Percentiles rank a stretch among this genome's conserved stretches.
Evolutionary conservation across 2,113 vertebrate species (phyloP).

Genomic region (Sceloporus undulatus): DNA sequence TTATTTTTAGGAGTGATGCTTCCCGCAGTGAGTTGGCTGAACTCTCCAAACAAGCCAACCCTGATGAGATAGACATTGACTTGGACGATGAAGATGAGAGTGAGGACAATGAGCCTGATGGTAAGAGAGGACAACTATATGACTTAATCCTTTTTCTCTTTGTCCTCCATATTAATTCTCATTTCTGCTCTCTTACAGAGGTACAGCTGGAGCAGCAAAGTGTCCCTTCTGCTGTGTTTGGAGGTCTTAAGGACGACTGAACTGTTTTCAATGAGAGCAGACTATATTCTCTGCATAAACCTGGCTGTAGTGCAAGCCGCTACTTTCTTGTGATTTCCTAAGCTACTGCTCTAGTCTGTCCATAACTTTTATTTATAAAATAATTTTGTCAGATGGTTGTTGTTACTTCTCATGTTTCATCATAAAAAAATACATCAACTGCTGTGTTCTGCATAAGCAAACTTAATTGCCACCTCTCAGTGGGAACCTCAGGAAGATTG

Average conservation of each 20-base stretch:
- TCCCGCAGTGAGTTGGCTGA: constrained; percentile 89
- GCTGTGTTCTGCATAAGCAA: neutral
- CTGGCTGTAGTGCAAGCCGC: neutral
- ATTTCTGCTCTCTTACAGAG: constrained; percentile 72
- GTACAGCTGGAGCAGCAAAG: constrained; percentile 92
- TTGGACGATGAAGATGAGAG: constrained; percentile 84
- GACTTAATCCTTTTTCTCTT: no score
- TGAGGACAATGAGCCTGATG: constrained; percentile 86
- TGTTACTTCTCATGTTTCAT: neutral
- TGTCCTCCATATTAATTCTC: neutral
- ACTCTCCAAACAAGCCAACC: constrained; percentile 89
- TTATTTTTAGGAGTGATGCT: constrained; percentile 83
- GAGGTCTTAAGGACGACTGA: constrained; percentile 88
- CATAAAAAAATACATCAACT: no score
- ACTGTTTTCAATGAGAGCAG: neutral
- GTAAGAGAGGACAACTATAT: constrained; percentile 70
- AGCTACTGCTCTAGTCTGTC: neutral
- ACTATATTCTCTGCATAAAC: neutral
- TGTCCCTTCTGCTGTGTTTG: constrained; percentile 89
- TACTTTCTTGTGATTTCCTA: neutral
- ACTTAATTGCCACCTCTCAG: neutral
- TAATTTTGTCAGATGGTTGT: neutral
- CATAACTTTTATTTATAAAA: constrained; percentile 26
- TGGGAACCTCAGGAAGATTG: neutral
- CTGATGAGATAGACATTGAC: constrained; percentile 91